Evolutionary conservation across 1,140 invertebrate species (phyloP).

Genomic region (Lithobius niger): DNA sequence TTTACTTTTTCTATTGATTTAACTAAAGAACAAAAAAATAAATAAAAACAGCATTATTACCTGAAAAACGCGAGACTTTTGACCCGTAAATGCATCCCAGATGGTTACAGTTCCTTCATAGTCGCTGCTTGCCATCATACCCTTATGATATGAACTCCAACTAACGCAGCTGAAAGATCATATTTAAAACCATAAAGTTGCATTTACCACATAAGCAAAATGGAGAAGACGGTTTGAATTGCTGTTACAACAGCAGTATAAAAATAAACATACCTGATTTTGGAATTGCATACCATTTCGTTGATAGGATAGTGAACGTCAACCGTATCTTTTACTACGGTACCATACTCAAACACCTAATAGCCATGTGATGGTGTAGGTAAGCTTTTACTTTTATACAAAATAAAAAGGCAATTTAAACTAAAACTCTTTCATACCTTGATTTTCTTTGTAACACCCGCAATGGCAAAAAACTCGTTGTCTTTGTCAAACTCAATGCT

Average conservation of each 20-base stretch:
- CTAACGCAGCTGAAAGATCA: constrained; percentile 85
- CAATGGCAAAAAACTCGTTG: constrained; percentile 90
- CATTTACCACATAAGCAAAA: neutral
- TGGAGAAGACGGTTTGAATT: no score
- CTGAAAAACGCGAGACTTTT: constrained; percentile 43
- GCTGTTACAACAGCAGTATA: no score
- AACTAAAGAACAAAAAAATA: neutral
- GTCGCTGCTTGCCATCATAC: constrained; percentile 78
- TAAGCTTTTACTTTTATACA: neutral
- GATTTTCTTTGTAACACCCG: constrained; percentile 89
- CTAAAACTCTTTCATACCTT: constrained; percentile 48
- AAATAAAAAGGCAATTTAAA: neutral
- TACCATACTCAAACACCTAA: constrained; percentile 61
- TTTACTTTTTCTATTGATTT: neutral
- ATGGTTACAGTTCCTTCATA: constrained; percentile 88
- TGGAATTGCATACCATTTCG: constrained; percentile 87
- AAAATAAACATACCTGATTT: constrained; percentile 45
- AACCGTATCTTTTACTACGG: constrained; percentile 64
- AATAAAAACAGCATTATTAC: constrained; percentile 17
- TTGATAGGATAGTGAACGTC: constrained; percentile 85
- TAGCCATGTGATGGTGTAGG: neutral
- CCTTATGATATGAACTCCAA: constrained; percentile 88
- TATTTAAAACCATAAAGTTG: constrained; percentile 9
- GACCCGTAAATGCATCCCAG: constrained; percentile 79
- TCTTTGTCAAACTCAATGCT: constrained; percentile 97